A percentile compares a stretch with the other conserved stretches of the same genome.
These are phyloP conservation scores for Hycleus phaleratus DNA, from an alignment of 1,140 invertebrate species.

Conservation along the genomic window DNA sequence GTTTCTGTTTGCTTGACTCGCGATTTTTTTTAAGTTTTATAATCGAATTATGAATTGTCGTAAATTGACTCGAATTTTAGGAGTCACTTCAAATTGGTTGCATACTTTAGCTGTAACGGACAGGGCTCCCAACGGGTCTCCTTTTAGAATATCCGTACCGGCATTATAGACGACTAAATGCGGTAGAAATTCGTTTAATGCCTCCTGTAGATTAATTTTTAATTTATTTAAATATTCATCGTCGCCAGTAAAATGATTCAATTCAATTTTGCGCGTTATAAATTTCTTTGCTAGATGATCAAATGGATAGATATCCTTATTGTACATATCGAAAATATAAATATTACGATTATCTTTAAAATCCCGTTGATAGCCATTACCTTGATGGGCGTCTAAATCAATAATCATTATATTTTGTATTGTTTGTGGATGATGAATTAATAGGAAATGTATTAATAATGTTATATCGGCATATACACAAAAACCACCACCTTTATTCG, in stretches of 20 bases:
- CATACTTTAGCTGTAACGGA: conserved; percentile 57
- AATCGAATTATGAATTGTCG: no score
- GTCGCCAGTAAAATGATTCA: conserved; percentile 59
- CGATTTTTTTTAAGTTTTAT: no score
- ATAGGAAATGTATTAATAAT: conserved; percentile 61
- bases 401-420: conserved; percentile 74
- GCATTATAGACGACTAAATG: conserved; percentile 82
- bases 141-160: conserved; percentile 74
- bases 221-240: conserved; percentile 62
- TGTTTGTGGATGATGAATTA: conserved; percentile 46
- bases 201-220: conserved; percentile 54
- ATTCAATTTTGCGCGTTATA: conserved; percentile 65
- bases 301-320: conserved; percentile 70
- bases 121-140: conserved; percentile 67
- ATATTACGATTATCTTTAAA: conserved; percentile 64
- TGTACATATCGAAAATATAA: conserved; percentile 84
- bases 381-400: conserved; percentile 84
- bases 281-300: conserved; percentile 66
- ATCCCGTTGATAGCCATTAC: conserved; percentile 80
- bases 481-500: conserved; percentile 70
- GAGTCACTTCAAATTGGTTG: conserved; percentile 3
- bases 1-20: no score
- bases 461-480: conserved; percentile 86
- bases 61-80: no score
- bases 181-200: conserved; percentile 66